Conservation (phyloP, 2,888 invertebrate genomes). For the Osmoderma eremita region DNA sequence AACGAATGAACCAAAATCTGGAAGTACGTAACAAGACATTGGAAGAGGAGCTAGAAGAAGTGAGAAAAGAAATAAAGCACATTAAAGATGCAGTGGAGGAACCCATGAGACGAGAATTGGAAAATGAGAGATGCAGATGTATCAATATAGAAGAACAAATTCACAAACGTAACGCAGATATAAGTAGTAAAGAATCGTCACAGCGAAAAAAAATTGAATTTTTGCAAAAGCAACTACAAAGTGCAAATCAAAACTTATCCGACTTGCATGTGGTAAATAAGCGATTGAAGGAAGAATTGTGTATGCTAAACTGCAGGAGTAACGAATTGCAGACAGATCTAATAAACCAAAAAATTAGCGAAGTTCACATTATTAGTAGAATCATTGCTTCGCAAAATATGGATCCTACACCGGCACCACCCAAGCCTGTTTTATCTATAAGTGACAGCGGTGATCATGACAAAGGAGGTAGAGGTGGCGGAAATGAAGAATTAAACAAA, state of each 20-base stretch:
- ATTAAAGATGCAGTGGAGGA: slow-evolving; percentile 59
- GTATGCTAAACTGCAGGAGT: slow-evolving; percentile 53
- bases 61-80: slow-evolving; percentile 58
- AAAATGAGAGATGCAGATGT: slow-evolving; percentile 52
- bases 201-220: slow-evolving; percentile 53
- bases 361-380: slow-evolving; percentile 57
- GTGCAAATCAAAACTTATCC: slow-evolving; percentile 53
- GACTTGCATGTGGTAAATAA: slow-evolving; percentile 56
- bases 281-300: slow-evolving; percentile 54
- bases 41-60: slow-evolving; percentile 57
- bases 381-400: slow-evolving; percentile 16
- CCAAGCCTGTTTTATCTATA: slow-evolving; percentile 7
- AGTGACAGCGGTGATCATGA: slow-evolving; percentile 3
- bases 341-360: slow-evolving; percentile 60
- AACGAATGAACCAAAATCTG: slow-evolving; percentile 42
- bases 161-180: slow-evolving; percentile 49
- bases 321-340: slow-evolving; percentile 59
- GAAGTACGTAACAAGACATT: slow-evolving; percentile 47
- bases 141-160: slow-evolving; percentile 56
- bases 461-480: slow-evolving; percentile 11
- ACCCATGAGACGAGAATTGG: slow-evolving; percentile 52
- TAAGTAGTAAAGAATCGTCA: slow-evolving; percentile 44
- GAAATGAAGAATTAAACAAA: slow-evolving; percentile 39
- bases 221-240: slow-evolving; percentile 56
- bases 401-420: slow-evolving; percentile 1